Conservation (phyloP, 1,140 invertebrate species). For the Sycophila sp. region DNA sequence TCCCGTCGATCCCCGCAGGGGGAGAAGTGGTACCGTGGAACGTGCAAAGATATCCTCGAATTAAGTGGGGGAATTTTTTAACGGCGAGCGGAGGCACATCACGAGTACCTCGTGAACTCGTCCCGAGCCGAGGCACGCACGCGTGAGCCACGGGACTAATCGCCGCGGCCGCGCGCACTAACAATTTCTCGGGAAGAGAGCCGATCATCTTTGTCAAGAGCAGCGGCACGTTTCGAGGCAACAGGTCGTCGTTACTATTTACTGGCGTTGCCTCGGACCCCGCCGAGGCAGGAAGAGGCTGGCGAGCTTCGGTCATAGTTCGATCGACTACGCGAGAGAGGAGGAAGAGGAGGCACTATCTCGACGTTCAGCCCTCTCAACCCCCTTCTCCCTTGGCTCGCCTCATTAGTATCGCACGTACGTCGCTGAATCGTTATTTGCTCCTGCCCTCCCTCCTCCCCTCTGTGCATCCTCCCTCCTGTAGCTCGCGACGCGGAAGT, state of each 20-base stretch:
- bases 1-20: too few species aligned
- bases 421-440: constrained; percentile 31
- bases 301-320: constrained; percentile 27
- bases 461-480: not conserved
- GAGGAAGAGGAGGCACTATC: too few species aligned
- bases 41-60: too few species aligned
- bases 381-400: not conserved
- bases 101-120: too few species aligned
- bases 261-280: not conserved
- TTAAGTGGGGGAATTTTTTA: too few species aligned
- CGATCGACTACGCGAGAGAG: not conserved
- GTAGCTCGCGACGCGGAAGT: constrained; percentile 23
- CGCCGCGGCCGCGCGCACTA: constrained; percentile 1
- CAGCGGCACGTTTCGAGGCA: not conserved
- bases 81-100: too few species aligned
- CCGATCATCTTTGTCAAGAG: constrained; percentile 18
- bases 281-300: not conserved
- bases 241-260: constrained; percentile 3
- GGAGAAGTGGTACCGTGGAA: too few species aligned
- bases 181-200: constrained; percentile 8
- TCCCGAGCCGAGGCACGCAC: too few species aligned
- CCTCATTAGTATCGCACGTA: constrained; percentile 33
- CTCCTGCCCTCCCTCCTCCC: not conserved
- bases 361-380: not conserved
- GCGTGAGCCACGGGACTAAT: too few species aligned